Base-by-base conservation (phyloP, 35 echinoderm and acorn worm genomes). In the Ptychodera flava region DNA sequence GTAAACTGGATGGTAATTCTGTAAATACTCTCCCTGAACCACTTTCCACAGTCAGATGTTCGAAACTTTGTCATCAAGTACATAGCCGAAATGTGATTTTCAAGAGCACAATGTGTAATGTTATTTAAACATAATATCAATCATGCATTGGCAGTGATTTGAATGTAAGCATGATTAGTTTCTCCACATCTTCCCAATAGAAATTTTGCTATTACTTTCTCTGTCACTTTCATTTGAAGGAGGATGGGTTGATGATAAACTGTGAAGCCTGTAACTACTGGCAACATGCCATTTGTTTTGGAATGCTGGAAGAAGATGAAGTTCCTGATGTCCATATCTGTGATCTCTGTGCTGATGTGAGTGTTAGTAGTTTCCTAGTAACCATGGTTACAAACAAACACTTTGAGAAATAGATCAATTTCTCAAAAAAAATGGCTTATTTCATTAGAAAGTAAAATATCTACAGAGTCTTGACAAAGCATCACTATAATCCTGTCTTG, bases 281-380 rank as follows among this genome's bases (percentile, higher is more conserved):
- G 92, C 92, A 97, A 37, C 95, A 97, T 92, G 95, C 95, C 76
- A 84, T 97, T 2, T 97, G 95, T 45, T 97, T 93, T 84, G 85
- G 86, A n/a, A 91, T 97, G 33, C 38, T 90, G 28, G 36, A 85
- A 22, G 95, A 97, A 88, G 87, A 88, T 33, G 83, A 97, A 29
- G 95, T 90, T 0, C 95, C 95, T 1, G 87, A 91, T 30, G 91
- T 86, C 22, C 95, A 97, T 85, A 30, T 90, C 80, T 97, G 95
- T 76, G 79, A 93, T 83, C 83, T 91, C 16, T 97, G 95, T 93
- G 92, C 29, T 0, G 79, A 92, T 92, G 95, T 97, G 91, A 52
- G 80, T 78, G 10, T 22, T 86, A 33, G 14, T 86, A 15, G 15
- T 77, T 15, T 77, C 15, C 15, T 77, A 77, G n/a, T 77, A 77